Evolutionary conservation across 2,888 invertebrate genomes (phyloP).

Genomic region (Chymomyza procnemis): DNA sequence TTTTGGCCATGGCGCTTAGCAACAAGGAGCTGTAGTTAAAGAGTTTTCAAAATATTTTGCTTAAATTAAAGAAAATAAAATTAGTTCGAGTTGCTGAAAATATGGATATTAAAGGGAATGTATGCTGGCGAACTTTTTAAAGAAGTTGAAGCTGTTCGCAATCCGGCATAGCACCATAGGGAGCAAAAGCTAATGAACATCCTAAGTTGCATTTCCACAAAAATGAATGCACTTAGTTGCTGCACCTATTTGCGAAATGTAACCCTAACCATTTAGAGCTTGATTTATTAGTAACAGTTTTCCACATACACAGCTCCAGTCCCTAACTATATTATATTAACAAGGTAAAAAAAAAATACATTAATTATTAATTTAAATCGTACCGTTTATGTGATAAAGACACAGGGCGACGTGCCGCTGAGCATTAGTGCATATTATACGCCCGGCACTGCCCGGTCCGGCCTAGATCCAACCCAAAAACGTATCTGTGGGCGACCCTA

Average conservation of each 20-base stretch:
- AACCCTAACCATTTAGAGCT: neutral
- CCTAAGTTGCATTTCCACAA: too few species aligned
- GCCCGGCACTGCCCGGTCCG: conserved; percentile 1
- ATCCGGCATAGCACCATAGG: too few species aligned
- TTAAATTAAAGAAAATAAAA: neutral
- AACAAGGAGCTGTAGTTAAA: conserved; percentile 30
- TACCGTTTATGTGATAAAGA: conserved; percentile 72
- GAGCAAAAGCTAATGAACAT: too few species aligned
- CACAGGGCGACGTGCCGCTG: conserved; percentile 60
- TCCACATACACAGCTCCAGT: neutral
- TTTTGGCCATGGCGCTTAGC: conserved; percentile 50
- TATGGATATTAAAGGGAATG: too few species aligned
- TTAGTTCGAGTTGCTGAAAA: too few species aligned
- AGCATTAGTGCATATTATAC: conserved; percentile 60
- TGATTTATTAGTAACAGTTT: neutral
- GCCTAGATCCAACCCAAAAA: conserved; percentile 9
- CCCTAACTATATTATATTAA: neutral
- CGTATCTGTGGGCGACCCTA: neutral
- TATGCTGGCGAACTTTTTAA: too few species aligned
- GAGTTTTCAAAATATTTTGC: too few species aligned
- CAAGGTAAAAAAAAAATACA: conserved; percentile 7
- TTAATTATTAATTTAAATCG: conserved; percentile 73
- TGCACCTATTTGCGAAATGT: neutral
- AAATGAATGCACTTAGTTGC: neutral
- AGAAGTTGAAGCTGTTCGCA: too few species aligned